phyloP scores from a whole-genome alignment of 2,888 invertebrate genomes.

The Amblyteles armatorius region DNA sequence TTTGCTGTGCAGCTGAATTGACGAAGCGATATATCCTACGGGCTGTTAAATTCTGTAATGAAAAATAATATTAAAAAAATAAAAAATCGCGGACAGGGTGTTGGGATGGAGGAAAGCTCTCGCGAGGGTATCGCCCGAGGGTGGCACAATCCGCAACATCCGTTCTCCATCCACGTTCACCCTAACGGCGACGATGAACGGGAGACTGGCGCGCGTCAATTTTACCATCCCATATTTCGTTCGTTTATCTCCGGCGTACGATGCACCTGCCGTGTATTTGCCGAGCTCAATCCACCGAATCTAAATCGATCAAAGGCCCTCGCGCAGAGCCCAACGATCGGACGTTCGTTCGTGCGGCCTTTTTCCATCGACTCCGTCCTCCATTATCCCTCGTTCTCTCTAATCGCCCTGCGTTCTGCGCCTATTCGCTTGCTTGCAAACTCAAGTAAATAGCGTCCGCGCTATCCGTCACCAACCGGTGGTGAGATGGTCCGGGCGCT shows the following conservation, averaged over 20 bases:
- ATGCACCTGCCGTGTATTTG: conserved; percentile 55
- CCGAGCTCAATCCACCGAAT: conserved; percentile 62
- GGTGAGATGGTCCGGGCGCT: neutral
- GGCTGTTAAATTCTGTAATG: conserved; percentile 55
- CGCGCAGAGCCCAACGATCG: conserved; percentile 26
- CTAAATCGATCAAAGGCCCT: conserved; percentile 63
- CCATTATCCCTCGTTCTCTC: conserved; percentile 1
- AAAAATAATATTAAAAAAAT: conserved; percentile 20
- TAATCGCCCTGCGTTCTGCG: conserved; percentile 25
- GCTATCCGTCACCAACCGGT: conserved; percentile 2
- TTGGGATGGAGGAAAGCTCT: neutral
- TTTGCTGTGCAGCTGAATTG: neutral
- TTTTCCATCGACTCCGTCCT: no score
- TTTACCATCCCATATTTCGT: conserved; percentile 60
- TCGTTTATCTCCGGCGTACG: conserved; percentile 56
- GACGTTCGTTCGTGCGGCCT: conserved; percentile 37
- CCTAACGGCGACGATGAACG: conserved; percentile 39
- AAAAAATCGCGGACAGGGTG: neutral
- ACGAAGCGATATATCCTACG: conserved; percentile 62
- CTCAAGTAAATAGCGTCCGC: conserved; percentile 27
- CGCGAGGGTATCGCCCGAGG: conserved; percentile 28
- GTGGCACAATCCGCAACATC: conserved; percentile 15
- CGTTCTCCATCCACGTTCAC: conserved; percentile 17
- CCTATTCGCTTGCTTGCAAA: conserved; percentile 32
- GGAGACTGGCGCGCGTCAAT: conserved; percentile 42